These are phyloP conservation scores for Ceratitis capitata DNA, from an alignment of 1,140 invertebrate species.

Conservation along the genomic window DNA sequence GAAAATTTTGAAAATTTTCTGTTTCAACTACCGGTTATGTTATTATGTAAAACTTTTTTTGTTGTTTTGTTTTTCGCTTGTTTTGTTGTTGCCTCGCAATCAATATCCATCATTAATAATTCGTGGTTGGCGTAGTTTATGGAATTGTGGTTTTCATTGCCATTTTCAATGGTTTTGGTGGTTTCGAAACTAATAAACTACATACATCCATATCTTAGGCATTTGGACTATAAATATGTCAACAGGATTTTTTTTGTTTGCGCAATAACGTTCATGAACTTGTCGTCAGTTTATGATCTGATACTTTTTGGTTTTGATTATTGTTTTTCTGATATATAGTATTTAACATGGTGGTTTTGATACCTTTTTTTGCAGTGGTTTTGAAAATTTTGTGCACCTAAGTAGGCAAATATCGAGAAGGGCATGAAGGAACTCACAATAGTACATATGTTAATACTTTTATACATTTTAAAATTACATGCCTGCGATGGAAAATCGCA, in stretches of 20 bases:
- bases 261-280: neutral
- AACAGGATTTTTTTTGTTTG: too few relatives aligned
- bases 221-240: neutral
- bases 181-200: neutral
- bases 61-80: neutral
- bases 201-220: too few relatives aligned
- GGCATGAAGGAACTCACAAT: too few relatives aligned
- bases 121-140: neutral
- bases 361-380: too few relatives aligned
- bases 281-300: neutral
- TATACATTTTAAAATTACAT: too few relatives aligned
- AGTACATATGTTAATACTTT: too few relatives aligned
- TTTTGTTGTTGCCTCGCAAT: neutral
- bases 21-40: neutral
- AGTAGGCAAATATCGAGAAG: too few relatives aligned
- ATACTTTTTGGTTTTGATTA: too few relatives aligned
- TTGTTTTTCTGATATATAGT: too few relatives aligned
- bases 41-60: neutral
- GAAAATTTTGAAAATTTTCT: neutral
- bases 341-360: too few relatives aligned
- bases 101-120: constrained; percentile 2
- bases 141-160: neutral
- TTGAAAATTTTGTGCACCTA: too few relatives aligned
- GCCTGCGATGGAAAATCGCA: too few relatives aligned
- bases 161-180: neutral